Evolutionary conservation across 2,888 invertebrate species (phyloP), one percentile per base, ranked within the genome.

Genomic region (Carpatolechia fugitivella): DNA sequence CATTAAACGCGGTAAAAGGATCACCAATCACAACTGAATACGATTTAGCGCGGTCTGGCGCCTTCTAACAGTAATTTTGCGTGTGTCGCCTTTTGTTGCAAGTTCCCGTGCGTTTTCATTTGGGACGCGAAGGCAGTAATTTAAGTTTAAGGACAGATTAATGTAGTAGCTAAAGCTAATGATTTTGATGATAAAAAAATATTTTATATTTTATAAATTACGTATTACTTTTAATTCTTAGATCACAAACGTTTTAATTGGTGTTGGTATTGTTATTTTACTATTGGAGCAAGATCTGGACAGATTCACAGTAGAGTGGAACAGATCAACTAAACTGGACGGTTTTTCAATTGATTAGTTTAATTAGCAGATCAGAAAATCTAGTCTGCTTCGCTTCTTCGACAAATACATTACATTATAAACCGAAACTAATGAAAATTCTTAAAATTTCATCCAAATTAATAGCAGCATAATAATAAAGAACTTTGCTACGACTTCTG

Each of bases 61-160:
- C 62, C 68, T 20, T 29, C 44, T 85, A 85, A 87, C 82, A 76
- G 80, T 81, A 74, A 79, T 85, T 85, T 89, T 76, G 87, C 89
- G 88, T 89, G 88, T 66, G 66, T 66, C 66, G 67, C 60, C 53
- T 69, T 64, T 78, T 76, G 71, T 78, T 55, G 55, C 40, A 70
- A 70, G 62, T 70, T 71, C 72, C 62, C 56, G 61, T 60, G 18
- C 65, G 60, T 66, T 66, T 41, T 64, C 56, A 60, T 69, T 67
- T 36, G 44, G 40, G 49, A 14, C 20, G 41, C 44, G 33, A 47
- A 49, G 51, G 47, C 47, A 29, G 52, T 52, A 47, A 36, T 24
- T 52, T 33, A 33, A 11, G n/a, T 11, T 33, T 33, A 10, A 8
- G 33, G n/a, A 33, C n/a, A 33, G 8, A 33, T 33, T n/a, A 5